phyloP scores from a whole-genome alignment of 2,113 vertebrate genomes.

The Donacobius atricapilla region DNA sequence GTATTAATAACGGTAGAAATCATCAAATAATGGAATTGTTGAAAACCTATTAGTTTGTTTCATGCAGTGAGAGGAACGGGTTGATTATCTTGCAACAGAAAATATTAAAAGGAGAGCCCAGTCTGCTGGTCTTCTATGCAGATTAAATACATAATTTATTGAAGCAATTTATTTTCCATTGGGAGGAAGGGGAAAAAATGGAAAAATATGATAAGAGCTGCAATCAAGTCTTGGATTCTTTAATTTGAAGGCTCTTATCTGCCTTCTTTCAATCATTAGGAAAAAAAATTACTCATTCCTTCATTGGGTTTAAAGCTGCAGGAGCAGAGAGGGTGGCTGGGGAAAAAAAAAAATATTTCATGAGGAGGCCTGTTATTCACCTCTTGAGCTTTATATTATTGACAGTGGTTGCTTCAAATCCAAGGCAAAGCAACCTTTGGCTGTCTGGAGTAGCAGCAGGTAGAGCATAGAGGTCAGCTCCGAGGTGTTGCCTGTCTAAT shows the following conservation, averaged over 20 bases:
- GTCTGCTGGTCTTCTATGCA: slow-evolving; percentile 18
- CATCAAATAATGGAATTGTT: slow-evolving; percentile 53
- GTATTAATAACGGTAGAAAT: slow-evolving; percentile 69
- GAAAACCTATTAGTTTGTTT: slow-evolving; percentile 68
- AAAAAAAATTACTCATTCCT: slow-evolving; percentile 25
- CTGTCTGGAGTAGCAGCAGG: not conserved
- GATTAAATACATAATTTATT: slow-evolving; percentile 68
- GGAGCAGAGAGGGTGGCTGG: not conserved
- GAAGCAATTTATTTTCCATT: slow-evolving; percentile 66
- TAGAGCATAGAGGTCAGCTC: not conserved
- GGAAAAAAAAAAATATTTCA: not conserved
- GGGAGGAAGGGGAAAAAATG: slow-evolving; percentile 14
- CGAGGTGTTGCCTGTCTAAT: not conserved
- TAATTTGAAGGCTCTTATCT: slow-evolving; percentile 71
- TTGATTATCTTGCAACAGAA: slow-evolving; percentile 53
- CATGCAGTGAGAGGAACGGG: slow-evolving; percentile 35
- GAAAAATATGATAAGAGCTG: slow-evolving; percentile 48
- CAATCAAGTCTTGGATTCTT: slow-evolving; percentile 42
- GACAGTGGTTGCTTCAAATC: slow-evolving; percentile 11
- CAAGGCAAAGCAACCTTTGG: not conserved
- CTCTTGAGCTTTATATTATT: slow-evolving; percentile 16
- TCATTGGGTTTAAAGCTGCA: slow-evolving; percentile 8
- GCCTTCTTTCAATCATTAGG: slow-evolving; percentile 54
- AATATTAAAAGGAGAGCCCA: not conserved
- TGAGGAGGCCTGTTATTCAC: not conserved